phyloP scores from a whole-genome alignment of 2,113 vertebrate genomes.

The Microtus richardsoni region DNA sequence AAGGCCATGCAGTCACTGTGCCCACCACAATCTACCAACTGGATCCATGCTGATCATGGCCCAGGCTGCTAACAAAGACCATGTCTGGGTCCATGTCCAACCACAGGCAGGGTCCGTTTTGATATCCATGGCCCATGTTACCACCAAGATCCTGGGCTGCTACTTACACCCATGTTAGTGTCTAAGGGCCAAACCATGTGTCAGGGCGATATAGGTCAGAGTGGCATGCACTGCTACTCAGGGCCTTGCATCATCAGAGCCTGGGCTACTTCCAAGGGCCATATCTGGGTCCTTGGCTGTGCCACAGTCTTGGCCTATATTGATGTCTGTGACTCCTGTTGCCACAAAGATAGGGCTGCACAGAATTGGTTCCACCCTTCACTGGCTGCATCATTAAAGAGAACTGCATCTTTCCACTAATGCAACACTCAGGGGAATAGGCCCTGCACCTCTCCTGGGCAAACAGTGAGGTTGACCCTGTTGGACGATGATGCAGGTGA shows the following conservation, averaged over 20 bases:
- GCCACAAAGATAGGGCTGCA: neutral
- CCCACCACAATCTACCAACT: no score
- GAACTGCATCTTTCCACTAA: neutral
- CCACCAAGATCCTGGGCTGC: neutral
- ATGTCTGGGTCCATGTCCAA: no score
- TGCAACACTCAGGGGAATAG: neutral
- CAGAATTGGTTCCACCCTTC: neutral
- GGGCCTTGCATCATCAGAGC: neutral
- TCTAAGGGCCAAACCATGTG: neutral
- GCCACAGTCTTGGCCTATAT: neutral
- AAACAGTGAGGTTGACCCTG: neutral
- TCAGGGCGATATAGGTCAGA: neutral
- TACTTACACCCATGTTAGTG: neutral
- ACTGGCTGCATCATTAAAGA: neutral
- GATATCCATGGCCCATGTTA: neutral
- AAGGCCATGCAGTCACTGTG: no score
- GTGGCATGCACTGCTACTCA: neutral
- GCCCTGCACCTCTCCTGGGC: neutral
- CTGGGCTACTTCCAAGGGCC: neutral
- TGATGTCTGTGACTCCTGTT: neutral
- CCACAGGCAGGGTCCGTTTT: no score
- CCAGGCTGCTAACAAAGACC: no score
- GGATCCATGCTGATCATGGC: no score
- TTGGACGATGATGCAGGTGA: neutral
- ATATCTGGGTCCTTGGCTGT: neutral